Base-by-base conservation (phyloP, 1,140 invertebrate genomes). In the Atta cephalotes region DNA sequence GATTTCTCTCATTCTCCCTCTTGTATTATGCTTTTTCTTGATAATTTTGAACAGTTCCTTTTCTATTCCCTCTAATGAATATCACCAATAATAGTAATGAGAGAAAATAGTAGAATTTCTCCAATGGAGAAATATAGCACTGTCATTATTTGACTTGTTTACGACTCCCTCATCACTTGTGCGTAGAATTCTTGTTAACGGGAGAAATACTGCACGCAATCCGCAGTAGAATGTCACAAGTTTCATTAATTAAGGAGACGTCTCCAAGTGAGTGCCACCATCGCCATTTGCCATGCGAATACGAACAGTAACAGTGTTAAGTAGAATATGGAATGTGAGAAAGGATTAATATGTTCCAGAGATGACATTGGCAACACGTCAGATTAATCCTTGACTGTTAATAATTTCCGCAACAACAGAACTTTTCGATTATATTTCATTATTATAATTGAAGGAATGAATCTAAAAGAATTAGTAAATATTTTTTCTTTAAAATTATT, bases 241-340 rank as follows among this genome's bases (percentile, higher is more conserved):
- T 91, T 92, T 91, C 92, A 92, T 93, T 94, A 94, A 94, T 94
- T 93, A 93, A 94, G 90, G 87, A 71, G 85, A 45, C 49, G 10
- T 51, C 51, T 78, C 60, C 60, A 45, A 85, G 74, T 62, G 89
- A 82, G 72, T 78, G 28, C 18, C 56, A 56, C 9, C 53, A 51
- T 60, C 18, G 51, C 62, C 65, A 53, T 63, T 78, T 35, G 16
- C 31, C 31, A 25, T 70, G 39, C 51, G 81, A 84, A 58, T 53
- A 71, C 53, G n/a, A 80, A 72, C 12, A 62, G 14, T n/a, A 35
- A 25, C 2, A 65, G 51, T 66, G 25, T 62, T 56, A 63, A 86
- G 77, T 76, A 78, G 28, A 51, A 25, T 45, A 18, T 5, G 12
- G n/a, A 51, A 74, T 60, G 35, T 51, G 25, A 68, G 53, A 66